These are phyloP conservation scores for Carpatolechia fugitivella DNA, from an alignment of 2,888 invertebrate species.

Conservation along the genomic window DNA sequence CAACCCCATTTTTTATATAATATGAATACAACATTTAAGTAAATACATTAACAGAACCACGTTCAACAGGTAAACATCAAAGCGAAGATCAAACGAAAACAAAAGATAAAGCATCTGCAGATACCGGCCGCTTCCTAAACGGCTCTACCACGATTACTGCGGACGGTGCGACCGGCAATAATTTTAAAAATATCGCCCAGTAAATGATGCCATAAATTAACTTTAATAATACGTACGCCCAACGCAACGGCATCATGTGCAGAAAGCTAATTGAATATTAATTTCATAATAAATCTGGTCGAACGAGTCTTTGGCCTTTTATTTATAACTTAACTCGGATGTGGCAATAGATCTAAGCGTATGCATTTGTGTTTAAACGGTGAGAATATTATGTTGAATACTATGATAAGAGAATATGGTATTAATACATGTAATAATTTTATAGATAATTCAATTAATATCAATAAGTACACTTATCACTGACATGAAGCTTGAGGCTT, in stretches of 20 bases:
- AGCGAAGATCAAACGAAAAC: slow-evolving; percentile 14
- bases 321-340: slow-evolving; percentile 64
- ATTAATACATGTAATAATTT: too few relatives aligned
- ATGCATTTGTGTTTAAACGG: not conserved
- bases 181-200: slow-evolving; percentile 72
- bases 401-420: not conserved
- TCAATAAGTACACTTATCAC: too few relatives aligned
- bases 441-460: not conserved
- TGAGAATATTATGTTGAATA: not conserved
- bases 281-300: slow-evolving; percentile 75
- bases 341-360: slow-evolving; percentile 33
- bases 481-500: not conserved
- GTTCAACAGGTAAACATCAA: slow-evolving; percentile 16
- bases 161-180: slow-evolving; percentile 64
- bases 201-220: slow-evolving; percentile 77
- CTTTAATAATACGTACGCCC: slow-evolving; percentile 77
- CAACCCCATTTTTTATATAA: too few relatives aligned
- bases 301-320: slow-evolving; percentile 59
- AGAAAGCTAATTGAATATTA: slow-evolving; percentile 80
- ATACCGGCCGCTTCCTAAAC: slow-evolving; percentile 42
- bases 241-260: slow-evolving; percentile 72
- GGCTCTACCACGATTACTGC: slow-evolving; percentile 58
- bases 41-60: not conserved
- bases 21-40: too few relatives aligned
- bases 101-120: slow-evolving; percentile 27